Percentiles rank a stretch among this genome's conserved stretches.
These are phyloP conservation scores for Chrysina gloriosa DNA, from an alignment of 2,888 invertebrate species.

Conservation along the genomic window DNA sequence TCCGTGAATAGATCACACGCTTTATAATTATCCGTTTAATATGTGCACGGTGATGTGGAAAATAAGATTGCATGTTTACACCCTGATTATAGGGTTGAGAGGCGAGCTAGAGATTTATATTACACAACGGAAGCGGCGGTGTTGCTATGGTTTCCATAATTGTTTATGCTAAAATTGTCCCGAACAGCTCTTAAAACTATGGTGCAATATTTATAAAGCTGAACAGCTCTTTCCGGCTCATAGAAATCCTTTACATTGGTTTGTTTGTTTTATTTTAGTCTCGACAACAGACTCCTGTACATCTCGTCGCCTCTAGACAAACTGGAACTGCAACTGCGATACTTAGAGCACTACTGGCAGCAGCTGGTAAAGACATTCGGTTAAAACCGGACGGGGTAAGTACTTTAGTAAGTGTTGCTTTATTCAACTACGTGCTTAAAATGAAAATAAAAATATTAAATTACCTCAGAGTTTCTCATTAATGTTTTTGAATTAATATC, in stretches of 20 bases:
- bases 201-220: not conserved
- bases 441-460: too few relatives aligned
- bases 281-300: constrained; percentile 93
- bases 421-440: too few relatives aligned
- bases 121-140: constrained; percentile 42
- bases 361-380: constrained; percentile 91
- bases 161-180: constrained; percentile 40
- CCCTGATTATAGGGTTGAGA: constrained; percentile 15
- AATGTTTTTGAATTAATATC: not conserved
- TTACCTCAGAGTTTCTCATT: too few relatives aligned
- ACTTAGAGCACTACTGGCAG: constrained; percentile 85
- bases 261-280: constrained; percentile 71
- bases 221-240: not conserved
- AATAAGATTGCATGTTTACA: constrained; percentile 31
- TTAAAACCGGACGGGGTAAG: constrained; percentile 89
- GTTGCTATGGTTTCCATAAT: constrained; percentile 45
- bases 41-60: not conserved
- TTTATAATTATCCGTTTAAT: not conserved
- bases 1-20: too few relatives aligned
- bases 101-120: constrained; percentile 36
- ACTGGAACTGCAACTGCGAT: constrained; percentile 93
- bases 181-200: constrained; percentile 30
- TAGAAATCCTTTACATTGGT: not conserved
- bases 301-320: constrained; percentile 93
- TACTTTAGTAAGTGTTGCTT: too few relatives aligned